Percentiles rank a stretch among this genome's conserved stretches.
Evolutionary conservation across 2,113 vertebrate genomes (phyloP).

Genomic region (Hemibagrus wyckioides): DNA sequence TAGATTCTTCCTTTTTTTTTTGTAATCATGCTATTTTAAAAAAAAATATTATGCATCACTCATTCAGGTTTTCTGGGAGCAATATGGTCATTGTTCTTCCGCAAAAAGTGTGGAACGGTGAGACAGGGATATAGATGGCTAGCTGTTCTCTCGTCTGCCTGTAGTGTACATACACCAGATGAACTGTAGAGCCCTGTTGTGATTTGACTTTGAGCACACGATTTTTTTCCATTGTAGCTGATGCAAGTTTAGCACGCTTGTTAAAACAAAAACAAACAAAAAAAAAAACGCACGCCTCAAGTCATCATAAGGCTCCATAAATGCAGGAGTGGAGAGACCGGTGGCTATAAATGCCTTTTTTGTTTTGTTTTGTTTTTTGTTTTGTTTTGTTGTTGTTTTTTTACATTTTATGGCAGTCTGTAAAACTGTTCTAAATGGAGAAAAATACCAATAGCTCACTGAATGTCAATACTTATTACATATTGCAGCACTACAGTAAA

Average conservation of each 20-base stretch:
- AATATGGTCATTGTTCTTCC: conserved; percentile 49
- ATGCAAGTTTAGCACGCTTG: conserved; percentile 40
- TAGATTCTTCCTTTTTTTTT: conserved; percentile 44
- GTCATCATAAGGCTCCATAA: conserved; percentile 1
- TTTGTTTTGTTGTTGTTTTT: too few relatives aligned
- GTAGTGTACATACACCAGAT: conserved; percentile 7
- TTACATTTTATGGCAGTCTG: conserved; percentile 39
- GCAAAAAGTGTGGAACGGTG: conserved; percentile 8
- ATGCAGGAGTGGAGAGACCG: not conserved
- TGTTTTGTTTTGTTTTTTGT: not conserved
- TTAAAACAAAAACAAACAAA: too few relatives aligned
- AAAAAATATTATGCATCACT: conserved; percentile 25
- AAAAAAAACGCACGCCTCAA: conserved; percentile 16
- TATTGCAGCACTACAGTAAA: conserved; percentile 58
- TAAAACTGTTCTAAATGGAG: conserved; percentile 38
- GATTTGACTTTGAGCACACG: conserved; percentile 15
- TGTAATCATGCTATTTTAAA: conserved; percentile 36
- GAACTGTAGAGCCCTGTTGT: conserved; percentile 7
- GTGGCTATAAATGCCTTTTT: conserved; percentile 22
- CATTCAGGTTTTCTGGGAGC: conserved; percentile 53
- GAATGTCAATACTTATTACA: conserved; percentile 48
- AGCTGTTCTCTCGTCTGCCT: conserved; percentile 9
- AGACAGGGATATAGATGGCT: not conserved
- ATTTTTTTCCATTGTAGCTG: conserved; percentile 31
- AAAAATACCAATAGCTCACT: conserved; percentile 44